Evolutionary conservation across 1,140 invertebrate genomes (phyloP), one percentile per base, ranked within the genome.

Genomic region (Bombus terrestris): DNA sequence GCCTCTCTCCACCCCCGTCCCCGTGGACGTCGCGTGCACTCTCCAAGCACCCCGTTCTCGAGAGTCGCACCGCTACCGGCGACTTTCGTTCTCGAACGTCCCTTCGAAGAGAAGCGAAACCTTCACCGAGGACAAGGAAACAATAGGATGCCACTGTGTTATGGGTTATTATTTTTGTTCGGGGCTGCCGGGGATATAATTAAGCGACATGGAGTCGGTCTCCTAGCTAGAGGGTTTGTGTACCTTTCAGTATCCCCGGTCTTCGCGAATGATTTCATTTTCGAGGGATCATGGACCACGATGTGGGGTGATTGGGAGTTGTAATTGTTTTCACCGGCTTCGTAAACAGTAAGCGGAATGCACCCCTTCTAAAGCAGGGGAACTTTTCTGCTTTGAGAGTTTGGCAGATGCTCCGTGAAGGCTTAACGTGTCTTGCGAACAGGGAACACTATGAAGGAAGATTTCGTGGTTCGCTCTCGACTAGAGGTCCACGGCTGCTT

Each of bases 31-130:
- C 62, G 62, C 41, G 76, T 66, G 62, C 62, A 79, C 62, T 32
- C 62, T 39, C n/a, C n/a, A 39, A 41, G 25, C 39, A 79, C 76
- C 76, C 76, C 22, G 62, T 68, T 32, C 64, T 85, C 83, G 80
- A 88, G 80, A 86, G 82, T 90, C 83, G 86, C 83, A 68, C 69
- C 47, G 85, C 87, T n/a, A n/a, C 25, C 25, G 62, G 62, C 41
- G 39, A 79, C n/a, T 43, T 66, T 64, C 62, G 62, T 37, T 79
- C 32, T 35, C 18, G 72, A 43, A 18, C 39, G 18, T 28, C 91
- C 92, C 93, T 93, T 91, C 91, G 74, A 76, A 81, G 77, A 80
- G 62, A 66, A 81, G 64, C 73, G 79, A 39, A 37, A 10, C 25
- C 25, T 68, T 28, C 13, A 74, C 39, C 32, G 22, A 57, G 57